Conservation (phyloP, 2,888 invertebrate genomes). For the Dasypogon diadema region DNA sequence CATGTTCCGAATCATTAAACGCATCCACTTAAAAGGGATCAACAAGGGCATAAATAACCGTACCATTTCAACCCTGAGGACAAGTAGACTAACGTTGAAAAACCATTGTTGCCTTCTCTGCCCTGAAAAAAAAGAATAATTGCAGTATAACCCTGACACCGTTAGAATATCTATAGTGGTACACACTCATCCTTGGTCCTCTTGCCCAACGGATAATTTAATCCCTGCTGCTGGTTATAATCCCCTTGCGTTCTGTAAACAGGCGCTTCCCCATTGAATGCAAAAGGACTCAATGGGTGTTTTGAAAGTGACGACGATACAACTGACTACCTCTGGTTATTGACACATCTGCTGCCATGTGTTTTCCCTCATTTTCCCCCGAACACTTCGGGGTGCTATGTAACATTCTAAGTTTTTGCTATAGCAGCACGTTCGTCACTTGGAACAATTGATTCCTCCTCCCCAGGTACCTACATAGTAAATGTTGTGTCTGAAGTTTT, state of each 20-base stretch:
- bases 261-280: background rate
- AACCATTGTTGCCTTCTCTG: constrained; percentile 5
- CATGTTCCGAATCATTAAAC: constrained; percentile 24
- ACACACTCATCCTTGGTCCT: background rate
- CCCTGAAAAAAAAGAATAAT: constrained; percentile 18
- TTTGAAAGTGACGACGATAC: constrained; percentile 6
- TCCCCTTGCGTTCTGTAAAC: constrained; percentile 30
- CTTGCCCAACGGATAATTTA: background rate
- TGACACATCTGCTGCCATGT: constrained; percentile 24
- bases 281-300: constrained; percentile 26
- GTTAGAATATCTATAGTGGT: background rate
- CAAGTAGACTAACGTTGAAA: background rate
- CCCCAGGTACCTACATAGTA: too few relatives aligned
- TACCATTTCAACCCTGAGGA: constrained; percentile 25
- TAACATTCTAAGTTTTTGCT: background rate
- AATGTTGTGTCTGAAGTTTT: too few relatives aligned
- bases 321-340: constrained; percentile 16
- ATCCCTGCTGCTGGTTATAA: constrained; percentile 23
- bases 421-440: too few relatives aligned
- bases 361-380: background rate
- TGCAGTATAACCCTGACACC: constrained; percentile 21
- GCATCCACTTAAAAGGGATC: constrained; percentile 34
- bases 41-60: constrained; percentile 32
- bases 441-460: too few relatives aligned
- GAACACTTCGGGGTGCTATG: background rate